Evolutionary conservation across 2,113 vertebrate genomes (phyloP).

Genomic region (Oryzias javanicus): DNA sequence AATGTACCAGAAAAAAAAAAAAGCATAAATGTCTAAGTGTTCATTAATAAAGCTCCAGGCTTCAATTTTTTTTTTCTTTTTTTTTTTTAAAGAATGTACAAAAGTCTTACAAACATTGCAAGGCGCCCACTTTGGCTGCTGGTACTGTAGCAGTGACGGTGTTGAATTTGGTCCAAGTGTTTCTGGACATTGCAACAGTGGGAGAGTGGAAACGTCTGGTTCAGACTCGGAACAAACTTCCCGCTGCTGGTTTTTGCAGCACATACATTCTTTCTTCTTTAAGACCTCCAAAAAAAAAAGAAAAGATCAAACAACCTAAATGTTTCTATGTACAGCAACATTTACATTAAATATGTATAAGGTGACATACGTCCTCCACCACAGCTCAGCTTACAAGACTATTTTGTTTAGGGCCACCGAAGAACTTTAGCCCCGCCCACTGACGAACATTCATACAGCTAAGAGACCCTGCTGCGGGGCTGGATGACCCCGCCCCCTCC

Average conservation of each 20-base stretch:
- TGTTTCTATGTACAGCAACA: slow-evolving; percentile 73
- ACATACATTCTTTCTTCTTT: slow-evolving; percentile 62
- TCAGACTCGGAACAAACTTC: slow-evolving; percentile 10
- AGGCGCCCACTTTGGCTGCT: slow-evolving; percentile 59
- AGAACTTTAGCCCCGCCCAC: slow-evolving; percentile 32
- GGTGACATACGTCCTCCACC: slow-evolving; percentile 17
- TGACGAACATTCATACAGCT: slow-evolving; percentile 25
- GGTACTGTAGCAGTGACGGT: slow-evolving; percentile 20
- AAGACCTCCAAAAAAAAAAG: too few species aligned
- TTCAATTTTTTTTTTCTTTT: slow-evolving; percentile 7
- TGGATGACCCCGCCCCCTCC: slow-evolving; percentile 5
- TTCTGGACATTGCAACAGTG: slow-evolving; percentile 4
- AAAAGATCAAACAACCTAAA: slow-evolving; percentile 41
- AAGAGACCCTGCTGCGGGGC: slow-evolving; percentile 28
- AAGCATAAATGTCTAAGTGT: slow-evolving; percentile 5
- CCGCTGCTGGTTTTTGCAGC: slow-evolving; percentile 28
- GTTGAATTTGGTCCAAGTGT: slow-evolving; percentile 42
- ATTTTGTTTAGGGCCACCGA: slow-evolving; percentile 2
- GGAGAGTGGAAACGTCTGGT: slow-evolving; percentile 5
- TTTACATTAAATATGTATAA: slow-evolving; percentile 78
- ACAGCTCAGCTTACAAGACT: slow-evolving; percentile 11
- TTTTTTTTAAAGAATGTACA: background rate
- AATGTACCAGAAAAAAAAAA: slow-evolving; percentile 28
- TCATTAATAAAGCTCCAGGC: slow-evolving; percentile 43
- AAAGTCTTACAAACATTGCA: slow-evolving; percentile 21